phyloP scores from a whole-genome alignment of 2,888 invertebrate species.

The Bombylius discolor region DNA sequence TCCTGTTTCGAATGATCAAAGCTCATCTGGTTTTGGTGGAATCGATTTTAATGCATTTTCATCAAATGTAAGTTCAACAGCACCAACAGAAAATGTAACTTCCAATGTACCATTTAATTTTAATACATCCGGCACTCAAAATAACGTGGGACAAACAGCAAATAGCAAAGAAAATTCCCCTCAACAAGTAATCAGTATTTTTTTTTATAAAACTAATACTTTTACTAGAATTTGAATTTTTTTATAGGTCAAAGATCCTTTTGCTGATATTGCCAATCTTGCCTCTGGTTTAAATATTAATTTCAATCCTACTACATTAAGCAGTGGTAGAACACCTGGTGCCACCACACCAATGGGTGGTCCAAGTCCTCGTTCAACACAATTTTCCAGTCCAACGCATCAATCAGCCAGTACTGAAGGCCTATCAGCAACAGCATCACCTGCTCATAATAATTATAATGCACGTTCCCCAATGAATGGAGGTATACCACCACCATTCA shows the following conservation, averaged over 20 bases:
- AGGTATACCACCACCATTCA: not conserved
- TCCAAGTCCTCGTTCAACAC: constrained; percentile 31
- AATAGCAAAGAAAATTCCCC: constrained; percentile 37
- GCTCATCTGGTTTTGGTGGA: constrained; percentile 4
- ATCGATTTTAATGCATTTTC: constrained; percentile 22
- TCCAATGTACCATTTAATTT: not conserved
- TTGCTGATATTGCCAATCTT: constrained; percentile 53
- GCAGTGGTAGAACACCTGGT: constrained; percentile 25
- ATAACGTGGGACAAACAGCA: constrained; percentile 15
- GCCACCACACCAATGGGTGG: constrained; percentile 25
- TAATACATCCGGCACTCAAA: not conserved
- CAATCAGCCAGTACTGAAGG: constrained; percentile 16
- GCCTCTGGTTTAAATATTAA: constrained; percentile 33
- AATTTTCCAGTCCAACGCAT: constrained; percentile 35
- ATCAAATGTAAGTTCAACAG: constrained; percentile 8
- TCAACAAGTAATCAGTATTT: constrained; percentile 32
- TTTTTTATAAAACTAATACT: no score
- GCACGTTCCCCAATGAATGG: not conserved
- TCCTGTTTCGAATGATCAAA: constrained; percentile 22
- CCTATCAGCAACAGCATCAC: constrained; percentile 6
- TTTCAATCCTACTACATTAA: constrained; percentile 29
- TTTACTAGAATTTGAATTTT: not conserved
- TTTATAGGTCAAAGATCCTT: constrained; percentile 46
- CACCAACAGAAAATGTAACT: constrained; percentile 8
- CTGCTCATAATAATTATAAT: constrained; percentile 1